Percentiles rank a stretch among this genome's conserved stretches.
Evolutionary conservation across 2,113 vertebrate species (phyloP).

Genomic region (Corythornis cristatus): DNA sequence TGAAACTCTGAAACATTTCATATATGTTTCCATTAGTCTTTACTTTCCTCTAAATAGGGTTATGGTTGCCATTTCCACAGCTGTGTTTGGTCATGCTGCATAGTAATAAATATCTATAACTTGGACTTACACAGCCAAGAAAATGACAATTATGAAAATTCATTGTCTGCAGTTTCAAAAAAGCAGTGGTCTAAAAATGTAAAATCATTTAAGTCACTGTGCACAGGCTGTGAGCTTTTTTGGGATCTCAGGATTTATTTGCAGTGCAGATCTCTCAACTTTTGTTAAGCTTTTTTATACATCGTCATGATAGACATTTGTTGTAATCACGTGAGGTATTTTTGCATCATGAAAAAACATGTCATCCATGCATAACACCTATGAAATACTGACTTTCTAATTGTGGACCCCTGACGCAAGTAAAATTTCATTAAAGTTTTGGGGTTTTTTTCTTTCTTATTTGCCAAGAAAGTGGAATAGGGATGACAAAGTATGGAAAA

Average conservation of each 20-base stretch:
- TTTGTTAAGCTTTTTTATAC: background rate
- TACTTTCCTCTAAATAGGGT: background rate
- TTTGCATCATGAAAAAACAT: background rate
- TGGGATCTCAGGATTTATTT: background rate
- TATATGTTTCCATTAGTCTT: conserved; percentile 7
- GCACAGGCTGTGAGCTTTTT: background rate
- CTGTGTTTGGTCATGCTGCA: background rate
- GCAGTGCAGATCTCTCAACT: background rate
- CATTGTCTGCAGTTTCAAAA: background rate
- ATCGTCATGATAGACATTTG: background rate
- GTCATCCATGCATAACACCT: background rate
- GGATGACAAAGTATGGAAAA: conserved; percentile 16
- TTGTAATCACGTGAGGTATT: background rate
- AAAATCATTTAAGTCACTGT: background rate
- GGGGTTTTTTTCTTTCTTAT: background rate
- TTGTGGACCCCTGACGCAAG: background rate
- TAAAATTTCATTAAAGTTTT: background rate
- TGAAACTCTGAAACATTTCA: conserved; percentile 7
- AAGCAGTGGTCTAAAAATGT: background rate
- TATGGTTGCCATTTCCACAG: background rate
- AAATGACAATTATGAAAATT: background rate
- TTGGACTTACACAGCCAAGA: background rate
- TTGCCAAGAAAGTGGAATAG: conserved; percentile 27
- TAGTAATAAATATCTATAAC: background rate
- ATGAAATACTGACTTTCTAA: background rate